Evolutionary conservation across 2,888 invertebrate species (phyloP), one percentile per base, ranked within the genome.

Genomic region (Drosophila helvetica): DNA sequence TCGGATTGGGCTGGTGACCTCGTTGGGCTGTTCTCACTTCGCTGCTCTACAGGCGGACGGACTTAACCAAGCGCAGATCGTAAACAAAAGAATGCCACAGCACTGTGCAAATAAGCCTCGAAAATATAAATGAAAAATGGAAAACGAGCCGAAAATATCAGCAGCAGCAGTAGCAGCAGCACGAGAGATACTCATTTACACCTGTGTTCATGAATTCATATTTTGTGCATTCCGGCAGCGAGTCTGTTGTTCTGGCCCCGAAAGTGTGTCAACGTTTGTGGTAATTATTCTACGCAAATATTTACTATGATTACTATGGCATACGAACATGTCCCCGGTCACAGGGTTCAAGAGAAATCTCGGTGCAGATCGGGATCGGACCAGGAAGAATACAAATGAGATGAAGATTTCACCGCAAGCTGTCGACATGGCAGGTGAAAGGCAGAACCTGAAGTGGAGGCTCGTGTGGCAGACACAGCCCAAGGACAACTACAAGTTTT

Each of bases 281-380:
- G 50, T 42, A 58, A 81, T 75, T 84, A 76, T 84, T 82, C 78
- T 75, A 60, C 63, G 62, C 79, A 77, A 72, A 81, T 79, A 71
- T 74, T 84, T 72, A 64, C 8, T 46, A 42, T 33, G 62, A 55
- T 60, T 58, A 55, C 66, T 55, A 43, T 33, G 30, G 10, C 10
- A 64, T 25, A 48, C 65, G 50, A 25, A 57, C 43, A 62, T 52
- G n/a, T 38, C 33, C 45, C 25, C 56, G 42, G 43, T 38, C 38
- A 12, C 19, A 58, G 15, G 6, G 22, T 8, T 38, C 3, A 3
- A 62, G 38, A 38, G 15, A 6, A 17, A 12, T 9, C 15, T 22
- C 42, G 54, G 17, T 33, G 7, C 8, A 25, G 0, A 22, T 45
- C 15, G 12, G 42, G 15, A 15, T 43, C 43, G 6, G 5, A 15